Conservation (phyloP, 2,888 invertebrate genomes). For the Marasmarcha lunaedactyla region DNA sequence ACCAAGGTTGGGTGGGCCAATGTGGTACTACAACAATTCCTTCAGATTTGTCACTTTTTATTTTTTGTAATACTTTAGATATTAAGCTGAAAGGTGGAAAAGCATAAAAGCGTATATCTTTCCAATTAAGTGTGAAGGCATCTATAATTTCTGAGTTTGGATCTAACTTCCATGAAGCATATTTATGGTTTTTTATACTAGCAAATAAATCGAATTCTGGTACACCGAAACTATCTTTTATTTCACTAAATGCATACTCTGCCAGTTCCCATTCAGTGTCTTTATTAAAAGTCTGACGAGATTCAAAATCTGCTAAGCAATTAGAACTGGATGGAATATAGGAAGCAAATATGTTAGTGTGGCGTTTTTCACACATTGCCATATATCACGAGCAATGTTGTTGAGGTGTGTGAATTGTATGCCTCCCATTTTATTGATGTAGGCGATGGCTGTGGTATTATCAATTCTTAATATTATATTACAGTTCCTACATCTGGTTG, state of each 20-base stretch:
- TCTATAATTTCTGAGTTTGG: too few species aligned
- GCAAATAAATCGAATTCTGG: neutral
- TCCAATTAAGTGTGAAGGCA: too few species aligned
- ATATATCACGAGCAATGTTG: neutral
- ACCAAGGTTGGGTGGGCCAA: slow-evolving; percentile 1
- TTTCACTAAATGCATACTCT: neutral
- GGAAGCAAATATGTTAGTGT: neutral
- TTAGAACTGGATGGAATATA: neutral
- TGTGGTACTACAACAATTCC: neutral
- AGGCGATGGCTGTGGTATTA: neutral
- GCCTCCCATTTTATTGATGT: slow-evolving; percentile 1
- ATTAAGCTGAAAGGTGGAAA: too few species aligned
- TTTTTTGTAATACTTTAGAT: neutral
- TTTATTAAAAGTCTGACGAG: neutral
- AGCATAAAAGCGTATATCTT: too few species aligned
- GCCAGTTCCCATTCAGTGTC: neutral
- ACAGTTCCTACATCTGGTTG: neutral
- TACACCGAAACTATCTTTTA: neutral
- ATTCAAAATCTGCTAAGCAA: neutral
- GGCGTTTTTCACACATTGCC: neutral
- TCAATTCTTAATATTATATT: neutral
- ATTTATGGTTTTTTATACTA: too few species aligned
- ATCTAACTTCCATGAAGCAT: too few species aligned
- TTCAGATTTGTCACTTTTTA: neutral
- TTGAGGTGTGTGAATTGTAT: neutral